A percentile compares a stretch with the other conserved stretches of the same genome.
Conservation (phyloP, 2,797 vertebrate species). For the Acipenser ruthenus region DNA sequence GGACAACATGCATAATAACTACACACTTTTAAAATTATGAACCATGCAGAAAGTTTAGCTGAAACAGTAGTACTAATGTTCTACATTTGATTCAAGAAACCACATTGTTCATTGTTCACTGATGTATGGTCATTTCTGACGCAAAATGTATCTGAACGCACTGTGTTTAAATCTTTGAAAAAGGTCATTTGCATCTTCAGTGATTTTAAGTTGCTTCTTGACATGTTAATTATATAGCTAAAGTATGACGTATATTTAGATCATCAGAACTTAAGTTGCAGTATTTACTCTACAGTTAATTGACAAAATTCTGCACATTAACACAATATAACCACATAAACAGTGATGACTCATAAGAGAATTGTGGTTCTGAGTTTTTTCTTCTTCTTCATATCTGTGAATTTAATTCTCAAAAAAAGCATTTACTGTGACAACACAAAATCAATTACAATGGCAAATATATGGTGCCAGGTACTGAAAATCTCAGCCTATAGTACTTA, state of each 20-base stretch:
- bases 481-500: constrained; percentile 80
- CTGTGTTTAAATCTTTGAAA: constrained; percentile 62
- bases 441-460: constrained; percentile 81
- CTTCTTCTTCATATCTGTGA: constrained; percentile 61
- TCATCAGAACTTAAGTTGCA: constrained; percentile 58
- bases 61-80: constrained; percentile 80
- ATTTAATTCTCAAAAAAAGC: constrained; percentile 71
- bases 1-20: constrained; percentile 93
- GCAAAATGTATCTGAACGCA: constrained; percentile 70
- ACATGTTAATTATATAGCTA: constrained; percentile 52
- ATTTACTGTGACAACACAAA: constrained; percentile 82
- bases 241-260: constrained; percentile 60
- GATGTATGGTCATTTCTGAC: constrained; percentile 76
- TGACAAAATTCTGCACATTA: constrained; percentile 66
- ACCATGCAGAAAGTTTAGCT: constrained; percentile 85
- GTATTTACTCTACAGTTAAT: constrained; percentile 66
- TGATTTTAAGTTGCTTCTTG: constrained; percentile 62
- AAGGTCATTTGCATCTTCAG: constrained; percentile 63
- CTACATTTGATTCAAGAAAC: constrained; percentile 77
- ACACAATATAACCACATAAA: constrained; percentile 70
- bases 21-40: constrained; percentile 82
- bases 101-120: constrained; percentile 75
- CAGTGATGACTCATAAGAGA: constrained; percentile 68
- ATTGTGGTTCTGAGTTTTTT: constrained; percentile 67
- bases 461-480: constrained; percentile 78